phyloP scores from a whole-genome alignment of 1,140 invertebrate genomes.

The Teleogryllus occipitalis region DNA sequence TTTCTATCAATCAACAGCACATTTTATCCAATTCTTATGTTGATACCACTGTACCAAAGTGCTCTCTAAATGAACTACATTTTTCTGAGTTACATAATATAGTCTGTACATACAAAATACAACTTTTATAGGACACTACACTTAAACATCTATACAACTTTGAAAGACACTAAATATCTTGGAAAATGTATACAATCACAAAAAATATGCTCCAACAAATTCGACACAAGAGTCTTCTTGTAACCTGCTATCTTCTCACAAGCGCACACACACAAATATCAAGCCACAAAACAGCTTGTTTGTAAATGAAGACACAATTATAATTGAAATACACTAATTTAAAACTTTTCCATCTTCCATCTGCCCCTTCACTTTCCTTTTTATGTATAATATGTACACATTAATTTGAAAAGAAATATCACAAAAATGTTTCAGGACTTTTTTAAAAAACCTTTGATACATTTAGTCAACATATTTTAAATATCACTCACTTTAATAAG shows the following conservation, averaged over 20 bases:
- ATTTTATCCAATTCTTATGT: too few species aligned
- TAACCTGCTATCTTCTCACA: not conserved
- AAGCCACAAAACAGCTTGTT: not conserved
- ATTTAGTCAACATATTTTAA: not conserved
- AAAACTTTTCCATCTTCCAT: not conserved
- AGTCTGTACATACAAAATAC: not conserved
- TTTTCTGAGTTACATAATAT: not conserved
- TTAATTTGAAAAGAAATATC: not conserved
- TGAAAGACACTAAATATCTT: too few species aligned
- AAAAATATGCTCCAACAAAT: not conserved
- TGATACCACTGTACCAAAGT: too few species aligned
- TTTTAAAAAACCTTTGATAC: not conserved
- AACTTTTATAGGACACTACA: not conserved
- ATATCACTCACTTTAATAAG: not conserved
- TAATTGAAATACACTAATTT: not conserved
- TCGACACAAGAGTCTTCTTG: not conserved
- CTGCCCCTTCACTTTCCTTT: not conserved
- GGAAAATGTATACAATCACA: not conserved
- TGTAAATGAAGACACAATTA: not conserved
- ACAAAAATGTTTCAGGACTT: not conserved
- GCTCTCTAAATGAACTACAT: not conserved
- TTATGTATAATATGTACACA: not conserved
- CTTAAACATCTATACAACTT: not conserved
- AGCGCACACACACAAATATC: not conserved
- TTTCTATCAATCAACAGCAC: too few species aligned